Evolutionary conservation across 2,888 invertebrate species (phyloP).

Genomic region (Limulus polyphemus): DNA sequence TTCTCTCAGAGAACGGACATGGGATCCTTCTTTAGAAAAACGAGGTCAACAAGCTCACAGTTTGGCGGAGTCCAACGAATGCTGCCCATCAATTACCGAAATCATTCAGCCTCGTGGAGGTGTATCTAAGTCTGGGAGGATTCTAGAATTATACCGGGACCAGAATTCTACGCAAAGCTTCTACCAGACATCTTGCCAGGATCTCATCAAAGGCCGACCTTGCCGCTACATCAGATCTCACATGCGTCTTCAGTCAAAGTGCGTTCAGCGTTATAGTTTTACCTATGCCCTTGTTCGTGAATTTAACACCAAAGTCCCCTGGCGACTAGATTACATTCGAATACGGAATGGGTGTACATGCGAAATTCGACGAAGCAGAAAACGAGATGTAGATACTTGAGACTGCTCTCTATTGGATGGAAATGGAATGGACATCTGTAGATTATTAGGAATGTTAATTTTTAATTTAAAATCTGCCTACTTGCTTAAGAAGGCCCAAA

Average conservation of each 20-base stretch:
- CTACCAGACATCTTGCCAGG: constrained; percentile 64
- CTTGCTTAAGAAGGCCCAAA: too few species aligned
- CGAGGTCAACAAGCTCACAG: constrained; percentile 3
- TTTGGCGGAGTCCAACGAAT: constrained; percentile 41
- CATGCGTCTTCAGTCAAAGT: constrained; percentile 48
- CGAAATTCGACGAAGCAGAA: constrained; percentile 36
- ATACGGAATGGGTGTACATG: constrained; percentile 75
- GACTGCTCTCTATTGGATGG: too few species aligned
- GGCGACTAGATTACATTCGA: constrained; percentile 68
- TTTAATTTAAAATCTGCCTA: too few species aligned
- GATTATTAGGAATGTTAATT: too few species aligned
- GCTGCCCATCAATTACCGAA: constrained; percentile 66
- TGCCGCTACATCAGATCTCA: constrained; percentile 62
- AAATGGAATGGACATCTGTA: too few species aligned
- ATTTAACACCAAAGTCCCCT: constrained; percentile 41
- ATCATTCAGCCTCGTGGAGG: constrained; percentile 66
- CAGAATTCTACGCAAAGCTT: constrained; percentile 45
- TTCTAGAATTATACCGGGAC: constrained; percentile 59
- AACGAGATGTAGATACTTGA: too few species aligned
- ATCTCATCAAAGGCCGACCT: constrained; percentile 54
- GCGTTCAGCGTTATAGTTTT: constrained; percentile 69
- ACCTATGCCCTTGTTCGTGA: constrained; percentile 68
- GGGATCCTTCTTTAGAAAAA: constrained; percentile 9
- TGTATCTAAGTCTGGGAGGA: constrained; percentile 48
- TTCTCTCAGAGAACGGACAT: constrained; percentile 11